Evolutionary conservation across 2,888 invertebrate species (phyloP).

Genomic region (Leptopilina syphax): DNA sequence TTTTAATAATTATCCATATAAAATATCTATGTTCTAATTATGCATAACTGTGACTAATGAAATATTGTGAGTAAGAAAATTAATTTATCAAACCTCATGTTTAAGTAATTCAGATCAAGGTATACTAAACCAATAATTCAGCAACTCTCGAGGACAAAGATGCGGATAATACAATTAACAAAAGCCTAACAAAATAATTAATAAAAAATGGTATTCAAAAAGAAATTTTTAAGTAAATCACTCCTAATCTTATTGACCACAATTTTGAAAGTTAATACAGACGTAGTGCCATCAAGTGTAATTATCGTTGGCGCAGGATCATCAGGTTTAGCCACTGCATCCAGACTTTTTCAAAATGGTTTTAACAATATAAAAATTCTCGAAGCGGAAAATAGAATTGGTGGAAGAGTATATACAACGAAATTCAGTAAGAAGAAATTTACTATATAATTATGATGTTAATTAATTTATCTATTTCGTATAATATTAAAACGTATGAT

Average conservation of each 20-base stretch:
- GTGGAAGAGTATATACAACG: constrained; percentile 76
- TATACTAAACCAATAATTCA: no score
- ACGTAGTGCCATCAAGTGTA: constrained; percentile 62
- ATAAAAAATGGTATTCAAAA: not conserved
- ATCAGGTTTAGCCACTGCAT: constrained; percentile 79
- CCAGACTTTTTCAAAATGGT: constrained; percentile 76
- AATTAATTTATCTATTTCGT: no score
- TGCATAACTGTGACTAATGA: no score
- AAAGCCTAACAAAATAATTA: no score
- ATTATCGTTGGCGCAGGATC: constrained; percentile 80
- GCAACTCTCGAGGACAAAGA: not conserved
- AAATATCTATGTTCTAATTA: no score
- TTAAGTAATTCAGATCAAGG: no score
- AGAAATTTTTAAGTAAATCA: not conserved
- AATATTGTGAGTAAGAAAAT: no score
- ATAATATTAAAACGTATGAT: no score
- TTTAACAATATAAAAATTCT: constrained; percentile 76
- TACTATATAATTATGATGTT: no score
- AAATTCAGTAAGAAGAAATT: constrained; percentile 71
- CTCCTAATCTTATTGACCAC: not conserved
- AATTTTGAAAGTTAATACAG: not conserved
- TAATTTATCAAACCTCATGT: no score
- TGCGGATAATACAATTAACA: no score
- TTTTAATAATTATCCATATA: no score
- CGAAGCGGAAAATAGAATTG: constrained; percentile 77